Evolutionary conservation across 1,140 invertebrate genomes (phyloP), one percentile per base, ranked within the genome.

Genomic region (honey bee (Apis mellifera)): DNA sequence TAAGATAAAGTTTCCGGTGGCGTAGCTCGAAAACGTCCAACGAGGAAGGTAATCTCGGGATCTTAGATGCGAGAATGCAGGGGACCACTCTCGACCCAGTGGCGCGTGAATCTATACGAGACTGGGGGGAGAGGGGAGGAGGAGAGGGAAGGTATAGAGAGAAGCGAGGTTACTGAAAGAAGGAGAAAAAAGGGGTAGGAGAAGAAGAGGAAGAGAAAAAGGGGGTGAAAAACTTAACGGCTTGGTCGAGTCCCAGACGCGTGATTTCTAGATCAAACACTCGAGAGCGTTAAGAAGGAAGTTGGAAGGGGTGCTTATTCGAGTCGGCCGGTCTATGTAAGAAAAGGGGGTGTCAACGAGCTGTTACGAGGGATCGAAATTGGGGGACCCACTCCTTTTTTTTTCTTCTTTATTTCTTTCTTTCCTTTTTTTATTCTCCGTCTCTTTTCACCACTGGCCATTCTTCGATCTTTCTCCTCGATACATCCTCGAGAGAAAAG

Each of bases 241-340:
- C 86, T 86, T 86, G 70, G 70, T 71, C 66, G 71, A 65, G 72
- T 62, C 62, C 78, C 69, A 75, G 75, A 82, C 84, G 76, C 86
- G 86, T 89, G 90, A 90, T 91, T 91, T 90, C 68, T 68, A 89
- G 87, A 90, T 91, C 90, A 92, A 92, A 91, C 84, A 91, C 88
- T 91, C 70, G 84, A 90, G 82, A 64, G 86, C 84, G 85, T 89
- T 88, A 89, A 86, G 84, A 89, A 89, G 84, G 86, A 87, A 85
- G 83, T 82, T 69, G 64, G 84, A 74, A 85, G 77, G 82, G 83
- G 66, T 75, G 81, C 71, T 66, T 86, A 74, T 80, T 86, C 81
- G 76, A 87, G 81, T 82, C 70, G 82, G 78, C 54, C 23, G 78
- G 68, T 77, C 72, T 64, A 26, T 68, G 73, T 23, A 52, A 79